Conservation (phyloP, 1,140 invertebrate genomes). For the Thaumatotibia leucotreta region DNA sequence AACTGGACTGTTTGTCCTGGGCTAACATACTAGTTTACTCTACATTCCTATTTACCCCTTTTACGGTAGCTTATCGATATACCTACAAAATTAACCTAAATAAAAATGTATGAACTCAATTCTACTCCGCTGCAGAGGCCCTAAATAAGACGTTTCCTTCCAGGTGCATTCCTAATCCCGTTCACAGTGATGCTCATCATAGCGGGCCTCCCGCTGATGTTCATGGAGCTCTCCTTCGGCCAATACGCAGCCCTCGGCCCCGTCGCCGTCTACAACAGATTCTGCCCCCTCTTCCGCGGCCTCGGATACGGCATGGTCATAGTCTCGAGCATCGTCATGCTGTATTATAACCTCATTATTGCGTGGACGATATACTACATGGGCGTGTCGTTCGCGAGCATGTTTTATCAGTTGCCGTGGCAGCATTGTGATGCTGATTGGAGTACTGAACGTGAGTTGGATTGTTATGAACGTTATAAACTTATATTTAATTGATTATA, state of each 20-base stretch:
- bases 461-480: no score
- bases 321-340: constrained; percentile 88
- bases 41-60: no score
- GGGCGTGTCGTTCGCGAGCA: constrained; percentile 83
- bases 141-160: constrained; percentile 28
- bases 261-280: constrained; percentile 83
- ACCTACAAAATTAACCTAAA: no score
- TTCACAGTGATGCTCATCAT: constrained; percentile 91
- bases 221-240: constrained; percentile 89
- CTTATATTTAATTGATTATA: no score
- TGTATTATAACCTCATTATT: constrained; percentile 91
- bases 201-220: constrained; percentile 91
- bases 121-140: no score
- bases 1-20: no score
- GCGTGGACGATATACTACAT: constrained; percentile 92
- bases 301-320: constrained; percentile 91
- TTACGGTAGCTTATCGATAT: no score
- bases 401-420: constrained; percentile 84
- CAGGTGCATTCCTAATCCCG: constrained; percentile 88
- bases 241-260: constrained; percentile 86
- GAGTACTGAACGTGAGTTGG: constrained; percentile 82
- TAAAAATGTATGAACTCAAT: no score
- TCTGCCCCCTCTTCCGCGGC: constrained; percentile 83
- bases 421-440: constrained; percentile 85
- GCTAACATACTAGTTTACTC: no score